Percentiles rank a stretch among this genome's conserved stretches.
Evolutionary conservation across 2,797 vertebrate species (phyloP).

Genomic region (Sorex maritimensis): DNA sequence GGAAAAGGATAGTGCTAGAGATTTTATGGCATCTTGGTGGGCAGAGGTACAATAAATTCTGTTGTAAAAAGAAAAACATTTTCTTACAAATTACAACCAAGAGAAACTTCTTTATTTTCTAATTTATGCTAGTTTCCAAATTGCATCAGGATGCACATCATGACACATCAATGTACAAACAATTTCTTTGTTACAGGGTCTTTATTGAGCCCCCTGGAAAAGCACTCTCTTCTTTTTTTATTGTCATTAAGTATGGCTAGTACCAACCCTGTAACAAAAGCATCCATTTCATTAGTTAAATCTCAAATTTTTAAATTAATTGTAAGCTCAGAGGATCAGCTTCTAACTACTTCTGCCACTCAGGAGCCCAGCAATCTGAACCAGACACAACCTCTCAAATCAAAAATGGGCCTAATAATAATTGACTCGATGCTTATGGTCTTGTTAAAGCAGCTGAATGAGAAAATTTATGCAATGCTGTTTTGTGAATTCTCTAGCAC

Average conservation of each 20-base stretch:
- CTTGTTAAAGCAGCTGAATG: background rate
- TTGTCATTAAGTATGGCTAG: background rate
- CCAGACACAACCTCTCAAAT: background rate
- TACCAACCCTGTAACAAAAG: background rate
- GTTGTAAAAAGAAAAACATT: background rate
- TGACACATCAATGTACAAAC: background rate
- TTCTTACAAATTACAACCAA: conserved; percentile 19
- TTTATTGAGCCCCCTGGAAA: background rate
- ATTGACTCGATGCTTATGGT: background rate
- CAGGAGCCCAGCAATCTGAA: background rate
- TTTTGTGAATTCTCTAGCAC: background rate
- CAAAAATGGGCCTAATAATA: conserved; percentile 9
- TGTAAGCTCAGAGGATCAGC: background rate
- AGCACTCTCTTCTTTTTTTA: background rate
- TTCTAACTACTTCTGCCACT: background rate
- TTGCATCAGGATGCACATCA: background rate
- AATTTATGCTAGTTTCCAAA: conserved; percentile 1
- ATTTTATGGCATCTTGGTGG: too few relatives aligned
- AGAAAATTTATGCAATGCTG: conserved; percentile 15
- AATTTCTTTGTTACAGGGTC: background rate
- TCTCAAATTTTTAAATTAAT: conserved; percentile 15
- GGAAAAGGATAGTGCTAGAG: too few relatives aligned
- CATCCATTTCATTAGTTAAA: background rate
- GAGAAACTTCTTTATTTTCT: background rate
- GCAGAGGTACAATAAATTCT: too few relatives aligned